These are phyloP conservation scores for Teleogryllus occipitalis DNA, from an alignment of 1,140 invertebrate genomes.

Conservation along the genomic window DNA sequence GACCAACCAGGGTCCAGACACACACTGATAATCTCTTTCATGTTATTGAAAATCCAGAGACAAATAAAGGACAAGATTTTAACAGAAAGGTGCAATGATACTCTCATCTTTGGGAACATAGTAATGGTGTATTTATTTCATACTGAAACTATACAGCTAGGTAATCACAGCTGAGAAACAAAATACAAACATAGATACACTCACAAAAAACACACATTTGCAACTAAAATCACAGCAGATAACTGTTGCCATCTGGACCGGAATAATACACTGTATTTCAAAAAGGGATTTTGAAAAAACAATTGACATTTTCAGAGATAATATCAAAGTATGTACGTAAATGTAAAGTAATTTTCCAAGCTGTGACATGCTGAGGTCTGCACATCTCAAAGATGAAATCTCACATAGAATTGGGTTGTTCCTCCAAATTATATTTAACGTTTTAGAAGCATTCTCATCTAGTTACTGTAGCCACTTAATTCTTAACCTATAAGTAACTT, in stretches of 20 bases:
- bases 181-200: constrained; percentile 24
- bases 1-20: too few species aligned
- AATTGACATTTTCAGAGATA: constrained; percentile 16
- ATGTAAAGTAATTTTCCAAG: constrained; percentile 4
- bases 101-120: constrained; percentile 10
- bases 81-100: background rate
- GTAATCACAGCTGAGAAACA: constrained; percentile 26
- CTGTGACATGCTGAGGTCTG: constrained; percentile 7
- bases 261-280: constrained; percentile 8
- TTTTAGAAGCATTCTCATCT: background rate
- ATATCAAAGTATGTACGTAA: constrained; percentile 14
- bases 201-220: constrained; percentile 24
- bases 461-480: constrained; percentile 10
- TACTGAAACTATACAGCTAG: constrained; percentile 26
- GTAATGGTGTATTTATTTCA: constrained; percentile 25
- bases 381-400: background rate
- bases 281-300: constrained; percentile 11
- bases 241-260: constrained; percentile 14
- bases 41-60: too few species aligned
- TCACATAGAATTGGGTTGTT: constrained; percentile 1
- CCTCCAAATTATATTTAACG: constrained; percentile 3
- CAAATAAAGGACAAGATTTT: too few species aligned
- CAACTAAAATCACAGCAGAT: constrained; percentile 23
- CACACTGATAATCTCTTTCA: too few species aligned
- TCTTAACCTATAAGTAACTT: constrained; percentile 13